Evolutionary conservation across 2,113 vertebrate species (phyloP).

Genomic region (Mus pahari): DNA sequence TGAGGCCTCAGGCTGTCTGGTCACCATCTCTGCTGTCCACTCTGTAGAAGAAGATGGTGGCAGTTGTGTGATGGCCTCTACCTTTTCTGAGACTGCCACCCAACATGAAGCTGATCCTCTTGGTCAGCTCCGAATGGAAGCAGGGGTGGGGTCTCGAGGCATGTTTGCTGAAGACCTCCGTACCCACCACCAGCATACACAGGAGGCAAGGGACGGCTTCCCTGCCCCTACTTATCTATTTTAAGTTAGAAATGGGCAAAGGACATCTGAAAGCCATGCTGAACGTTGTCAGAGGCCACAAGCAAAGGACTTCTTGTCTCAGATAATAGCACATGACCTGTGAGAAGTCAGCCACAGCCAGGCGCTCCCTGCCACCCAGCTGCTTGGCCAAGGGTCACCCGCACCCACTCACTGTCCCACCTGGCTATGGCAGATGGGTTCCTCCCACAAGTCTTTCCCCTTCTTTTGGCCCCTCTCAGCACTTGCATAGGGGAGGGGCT

Average conservation of each 20-base stretch:
- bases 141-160: neutral
- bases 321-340: conserved; percentile 58
- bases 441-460: neutral
- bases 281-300: neutral
- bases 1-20: conserved; percentile 14
- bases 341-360: neutral
- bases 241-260: neutral
- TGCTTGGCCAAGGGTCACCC: neutral
- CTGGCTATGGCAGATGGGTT: neutral
- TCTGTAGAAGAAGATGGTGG: neutral
- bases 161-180: neutral
- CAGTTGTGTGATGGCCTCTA: neutral
- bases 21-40: neutral
- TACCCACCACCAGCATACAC: neutral
- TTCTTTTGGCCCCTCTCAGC: too few relatives aligned
- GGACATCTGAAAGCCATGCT: neutral
- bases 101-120: neutral
- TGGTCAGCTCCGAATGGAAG: neutral
- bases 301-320: conserved; percentile 10
- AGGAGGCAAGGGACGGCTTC: neutral
- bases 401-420: neutral
- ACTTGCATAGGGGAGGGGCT: neutral
- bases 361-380: neutral
- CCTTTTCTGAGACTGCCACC: neutral
- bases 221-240: neutral